Evolutionary conservation across 2,888 invertebrate species (phyloP).

Genomic region (Spodoptera exigua): DNA sequence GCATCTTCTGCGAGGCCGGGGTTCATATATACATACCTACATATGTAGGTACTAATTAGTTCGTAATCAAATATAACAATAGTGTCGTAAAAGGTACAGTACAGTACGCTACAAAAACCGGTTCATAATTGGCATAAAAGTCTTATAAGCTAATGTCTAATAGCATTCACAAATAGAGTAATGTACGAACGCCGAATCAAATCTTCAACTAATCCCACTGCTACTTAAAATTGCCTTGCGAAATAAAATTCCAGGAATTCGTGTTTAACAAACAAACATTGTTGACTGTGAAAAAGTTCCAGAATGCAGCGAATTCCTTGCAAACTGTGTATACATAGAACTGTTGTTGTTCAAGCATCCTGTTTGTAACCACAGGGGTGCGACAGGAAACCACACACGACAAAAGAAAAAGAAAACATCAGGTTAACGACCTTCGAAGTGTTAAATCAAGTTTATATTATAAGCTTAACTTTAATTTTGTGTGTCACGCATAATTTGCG

Average conservation of each 20-base stretch:
- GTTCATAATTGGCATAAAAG: too few relatives aligned
- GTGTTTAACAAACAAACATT: constrained; percentile 8
- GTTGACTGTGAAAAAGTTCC: constrained; percentile 33
- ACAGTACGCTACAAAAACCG: too few relatives aligned
- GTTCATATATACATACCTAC: too few relatives aligned
- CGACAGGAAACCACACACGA: constrained; percentile 42
- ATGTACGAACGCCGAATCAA: too few relatives aligned
- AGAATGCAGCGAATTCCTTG: constrained; percentile 20
- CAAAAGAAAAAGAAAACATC: constrained; percentile 30
- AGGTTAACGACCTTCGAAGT: constrained; percentile 29
- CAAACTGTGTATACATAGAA: constrained; percentile 31
- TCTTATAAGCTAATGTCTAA: too few relatives aligned
- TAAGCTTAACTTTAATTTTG: constrained; percentile 8
- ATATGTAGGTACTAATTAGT: too few relatives aligned
- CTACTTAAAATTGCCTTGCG: not conserved
- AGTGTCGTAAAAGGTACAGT: too few relatives aligned
- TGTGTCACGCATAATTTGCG: constrained; percentile 24
- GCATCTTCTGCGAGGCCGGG: too few relatives aligned
- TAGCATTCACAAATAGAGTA: too few relatives aligned
- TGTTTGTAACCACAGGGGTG: constrained; percentile 24
- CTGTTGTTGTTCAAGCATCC: constrained; percentile 44
- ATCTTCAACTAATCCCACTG: too few relatives aligned
- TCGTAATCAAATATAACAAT: too few relatives aligned
- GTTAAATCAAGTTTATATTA: constrained; percentile 6
- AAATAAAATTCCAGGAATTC: not conserved